A percentile compares a stretch with the other conserved stretches of the same genome.
phyloP scores from a whole-genome alignment of 2,113 vertebrate species.

The Acrocephalus kingi region DNA sequence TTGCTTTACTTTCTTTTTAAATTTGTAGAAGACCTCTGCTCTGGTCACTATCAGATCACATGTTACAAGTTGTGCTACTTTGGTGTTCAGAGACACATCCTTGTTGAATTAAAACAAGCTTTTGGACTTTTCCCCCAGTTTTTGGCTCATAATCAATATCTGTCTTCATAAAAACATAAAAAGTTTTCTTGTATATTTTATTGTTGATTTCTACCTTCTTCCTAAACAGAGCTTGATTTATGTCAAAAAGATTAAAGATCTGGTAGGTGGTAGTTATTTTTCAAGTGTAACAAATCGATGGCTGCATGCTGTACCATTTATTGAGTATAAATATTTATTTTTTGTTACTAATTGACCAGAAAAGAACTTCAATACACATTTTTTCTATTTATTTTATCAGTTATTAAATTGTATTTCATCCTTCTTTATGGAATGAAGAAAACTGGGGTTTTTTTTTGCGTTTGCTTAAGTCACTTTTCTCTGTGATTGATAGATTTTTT shows the following conservation, averaged over 20 bases:
- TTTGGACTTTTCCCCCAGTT: neutral
- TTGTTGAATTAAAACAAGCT: neutral
- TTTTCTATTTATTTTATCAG: neutral
- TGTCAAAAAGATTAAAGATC: neutral
- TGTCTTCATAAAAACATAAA: neutral
- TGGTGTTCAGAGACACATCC: neutral
- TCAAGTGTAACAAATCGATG: neutral
- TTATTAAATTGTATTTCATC: neutral
- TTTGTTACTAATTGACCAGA: neutral
- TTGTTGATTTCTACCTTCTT: neutral
- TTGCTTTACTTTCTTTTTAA: neutral
- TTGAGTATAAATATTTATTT: neutral
- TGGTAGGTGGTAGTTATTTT: neutral
- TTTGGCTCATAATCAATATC: neutral
- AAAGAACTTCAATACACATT: neutral
- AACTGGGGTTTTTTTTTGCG: neutral
- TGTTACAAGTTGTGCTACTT: neutral
- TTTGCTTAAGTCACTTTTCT: neutral
- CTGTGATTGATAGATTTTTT: neutral
- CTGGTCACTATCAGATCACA: neutral
- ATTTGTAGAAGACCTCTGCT: neutral
- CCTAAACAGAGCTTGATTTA: neutral
- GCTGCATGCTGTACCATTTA: neutral
- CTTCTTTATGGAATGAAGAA: neutral
- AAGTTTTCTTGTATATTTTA: neutral